These are phyloP conservation scores for Pheosia gnoma DNA, from an alignment of 2,888 invertebrate species.

Conservation along the genomic window DNA sequence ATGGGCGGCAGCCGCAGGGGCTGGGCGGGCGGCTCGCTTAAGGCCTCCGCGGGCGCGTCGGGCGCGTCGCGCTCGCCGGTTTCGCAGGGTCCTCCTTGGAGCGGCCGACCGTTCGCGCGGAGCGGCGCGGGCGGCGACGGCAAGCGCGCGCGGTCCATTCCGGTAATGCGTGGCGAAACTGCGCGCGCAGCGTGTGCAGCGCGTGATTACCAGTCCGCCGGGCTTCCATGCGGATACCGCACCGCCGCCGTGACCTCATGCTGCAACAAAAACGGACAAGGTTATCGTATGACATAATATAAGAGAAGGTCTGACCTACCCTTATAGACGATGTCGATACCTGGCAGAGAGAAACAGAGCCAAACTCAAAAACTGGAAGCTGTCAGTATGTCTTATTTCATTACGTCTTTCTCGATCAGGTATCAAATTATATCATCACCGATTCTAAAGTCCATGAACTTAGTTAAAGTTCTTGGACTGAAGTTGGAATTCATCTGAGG, in stretches of 20 bases:
- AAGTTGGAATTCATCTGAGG: no score
- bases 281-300: slow-evolving; percentile 12
- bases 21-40: slow-evolving; percentile 66
- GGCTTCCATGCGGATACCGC: slow-evolving; percentile 81
- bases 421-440: no score
- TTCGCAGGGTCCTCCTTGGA: slow-evolving; percentile 78
- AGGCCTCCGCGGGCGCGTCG: slow-evolving; percentile 54
- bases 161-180: slow-evolving; percentile 68
- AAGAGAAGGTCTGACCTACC: not conserved
- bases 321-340: not conserved
- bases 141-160: slow-evolving; percentile 76
- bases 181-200: slow-evolving; percentile 73
- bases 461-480: no score
- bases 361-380: no score
- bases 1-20: slow-evolving; percentile 69
- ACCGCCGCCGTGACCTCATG: slow-evolving; percentile 80
- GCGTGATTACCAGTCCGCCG: slow-evolving; percentile 73
- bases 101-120: slow-evolving; percentile 69
- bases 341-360: no score
- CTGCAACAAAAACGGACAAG: slow-evolving; percentile 55
- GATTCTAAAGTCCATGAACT: no score
- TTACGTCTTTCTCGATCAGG: no score
- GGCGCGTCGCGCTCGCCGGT: slow-evolving; percentile 56
- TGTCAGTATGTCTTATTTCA: no score
- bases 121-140: slow-evolving; percentile 65